Base-by-base conservation (phyloP, 2,113 vertebrate species). In the Scopus umbretta region DNA sequence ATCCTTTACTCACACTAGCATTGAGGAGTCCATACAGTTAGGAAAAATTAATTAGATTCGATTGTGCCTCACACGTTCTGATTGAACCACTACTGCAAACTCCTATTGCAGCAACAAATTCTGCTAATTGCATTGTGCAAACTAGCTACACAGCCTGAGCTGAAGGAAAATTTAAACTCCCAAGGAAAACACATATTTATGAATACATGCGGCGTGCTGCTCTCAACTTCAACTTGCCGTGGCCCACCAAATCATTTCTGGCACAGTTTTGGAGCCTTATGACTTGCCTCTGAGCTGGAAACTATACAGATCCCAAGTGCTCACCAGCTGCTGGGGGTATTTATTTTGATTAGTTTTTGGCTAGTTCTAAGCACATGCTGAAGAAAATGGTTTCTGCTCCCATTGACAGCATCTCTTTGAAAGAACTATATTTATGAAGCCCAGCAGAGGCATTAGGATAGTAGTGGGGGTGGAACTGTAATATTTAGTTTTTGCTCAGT, bases 81-180 rank as follows among this genome's bases (percentile, higher is more conserved):
- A 85, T 63, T 56, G 73, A 90, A 94, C 15, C 25, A 65, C 49
- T 76, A 27, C 32, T 68, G 36, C 74, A 82, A 88, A 80, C 36
- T 88, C 58, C 40, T 91, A 23, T 17, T 86, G 78, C 91, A 91
- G 78, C 78, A 85, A 85, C 70, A 91, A 95, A 93, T 94, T 91
- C 71, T 91, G n/a, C 50, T 92, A 92, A 92, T 78, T 95, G 32
- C 42, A 59, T 85, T 93, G 30, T 70, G 36, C 53, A 92, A 93
- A 66, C 43, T 62, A 92, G 29, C 63, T 86, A 63, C 34, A 13
- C 59, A 63, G 49, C 32, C 76, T 78, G 32, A 59, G 34, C 55
- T 67, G 30, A 90, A 83, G 38, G 47, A 88, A 96, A 94, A 91
- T 36, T 78, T 67, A 49, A 81, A 83, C 14, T 92, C 80, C 11